Base-by-base conservation (phyloP, 23 tunicate species). In the Corella eumyota region DNA sequence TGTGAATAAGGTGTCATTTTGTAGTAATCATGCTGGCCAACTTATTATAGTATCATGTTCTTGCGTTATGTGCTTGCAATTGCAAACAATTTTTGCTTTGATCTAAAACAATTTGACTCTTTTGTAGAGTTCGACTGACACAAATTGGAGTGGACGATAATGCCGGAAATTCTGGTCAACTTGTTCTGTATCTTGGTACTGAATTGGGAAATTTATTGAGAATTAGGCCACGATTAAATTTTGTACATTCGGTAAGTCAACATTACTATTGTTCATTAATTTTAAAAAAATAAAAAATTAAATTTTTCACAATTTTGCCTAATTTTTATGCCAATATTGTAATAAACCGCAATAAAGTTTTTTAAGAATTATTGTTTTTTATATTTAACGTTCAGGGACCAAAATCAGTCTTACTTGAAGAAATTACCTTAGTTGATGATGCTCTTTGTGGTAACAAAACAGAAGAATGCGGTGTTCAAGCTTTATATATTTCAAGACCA, bases 181-280 rank as follows among this genome's bases (percentile, higher is more conserved):
- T 70, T 21, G 59, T 84, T 58, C 30, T 69, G 40, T 84, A 84
- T 67, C 66, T 74, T 36, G 94, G 94, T 26, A 74, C 94, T 3
- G 94, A 84, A 49, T 68, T 75, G n/a, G 94, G 83, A 32, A 76
- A 64, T 25, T 27, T 84, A 11, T 51, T 84, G 32, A 72, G 94
- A n/a, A 32, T 84, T 25, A 64, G 94, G 46, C 75, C 75, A 9
- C 68, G 68, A 6, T 32, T 62, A 1, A 24, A 25, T 5, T 7
- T 27, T 19, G 23, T 5, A 25, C 21, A 51, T 25, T 51, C 22
- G 57, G 57, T 11, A 40, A 9, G 15, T 40, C 48, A 40, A 40
- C 11, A 15, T 15, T 9, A 40, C 48, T 11, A 40, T 15, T 9
- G 15, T 40, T 40, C 15, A 40, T 9, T 15, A 40, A 9, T 9